Evolutionary conservation across 2,888 invertebrate species (phyloP).

Genomic region (Acleris cristana): DNA sequence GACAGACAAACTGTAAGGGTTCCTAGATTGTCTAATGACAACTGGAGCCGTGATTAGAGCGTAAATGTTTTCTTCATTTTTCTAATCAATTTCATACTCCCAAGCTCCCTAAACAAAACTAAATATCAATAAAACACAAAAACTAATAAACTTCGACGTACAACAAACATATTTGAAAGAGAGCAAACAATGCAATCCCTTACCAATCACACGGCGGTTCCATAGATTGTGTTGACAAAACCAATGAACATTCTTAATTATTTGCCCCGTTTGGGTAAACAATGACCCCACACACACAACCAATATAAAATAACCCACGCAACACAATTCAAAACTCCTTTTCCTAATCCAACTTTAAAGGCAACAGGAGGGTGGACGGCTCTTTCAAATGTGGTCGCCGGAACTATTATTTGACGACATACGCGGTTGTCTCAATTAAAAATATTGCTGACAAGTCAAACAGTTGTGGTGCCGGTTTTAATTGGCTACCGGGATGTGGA

Average conservation of each 20-base stretch:
- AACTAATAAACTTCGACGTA: slow-evolving; percentile 61
- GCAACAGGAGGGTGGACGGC: slow-evolving; percentile 42
- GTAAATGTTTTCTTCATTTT: too few relatives aligned
- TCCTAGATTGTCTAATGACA: too few relatives aligned
- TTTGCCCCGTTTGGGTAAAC: slow-evolving; percentile 77
- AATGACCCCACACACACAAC: slow-evolving; percentile 64
- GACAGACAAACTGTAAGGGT: too few relatives aligned
- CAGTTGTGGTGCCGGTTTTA: slow-evolving; percentile 77
- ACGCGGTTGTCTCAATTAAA: slow-evolving; percentile 78
- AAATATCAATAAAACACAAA: slow-evolving; percentile 22
- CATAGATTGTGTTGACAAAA: slow-evolving; percentile 76
- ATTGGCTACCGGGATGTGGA: slow-evolving; percentile 73
- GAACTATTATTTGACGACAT: slow-evolving; percentile 73
- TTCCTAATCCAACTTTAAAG: slow-evolving; percentile 23
- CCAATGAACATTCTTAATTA: slow-evolving; percentile 83
- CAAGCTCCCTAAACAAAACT: slow-evolving; percentile 1
- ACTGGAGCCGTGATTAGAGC: too few relatives aligned
- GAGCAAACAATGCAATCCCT: slow-evolving; percentile 70
- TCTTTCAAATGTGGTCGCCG: slow-evolving; percentile 51
- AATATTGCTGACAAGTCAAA: slow-evolving; percentile 79
- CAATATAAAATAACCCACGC: slow-evolving; percentile 52
- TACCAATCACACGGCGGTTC: slow-evolving; percentile 58
- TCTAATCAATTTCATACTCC: too few relatives aligned
- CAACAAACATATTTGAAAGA: slow-evolving; percentile 55
- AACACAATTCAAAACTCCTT: slow-evolving; percentile 36